Conservation (phyloP, 1,140 invertebrate genomes). For the Brachionus manjavacas region DNA sequence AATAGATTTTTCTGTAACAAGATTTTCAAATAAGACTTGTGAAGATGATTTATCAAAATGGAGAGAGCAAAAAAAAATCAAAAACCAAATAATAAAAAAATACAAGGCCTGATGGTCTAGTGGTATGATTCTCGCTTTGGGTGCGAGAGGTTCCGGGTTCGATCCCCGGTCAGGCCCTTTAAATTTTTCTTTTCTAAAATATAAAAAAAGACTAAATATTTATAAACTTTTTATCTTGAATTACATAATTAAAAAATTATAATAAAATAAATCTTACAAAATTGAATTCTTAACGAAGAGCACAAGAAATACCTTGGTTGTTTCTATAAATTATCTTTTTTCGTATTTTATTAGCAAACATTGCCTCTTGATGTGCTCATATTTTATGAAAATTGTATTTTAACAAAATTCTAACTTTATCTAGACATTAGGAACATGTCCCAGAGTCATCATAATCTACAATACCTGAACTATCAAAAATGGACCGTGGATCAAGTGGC, state of each 20-base stretch:
- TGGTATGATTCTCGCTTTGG: neutral
- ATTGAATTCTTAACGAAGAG: neutral
- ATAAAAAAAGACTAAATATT: neutral
- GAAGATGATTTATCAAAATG: too few relatives aligned
- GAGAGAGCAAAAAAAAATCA: neutral
- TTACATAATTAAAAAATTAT: conserved; percentile 6
- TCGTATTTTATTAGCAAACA: neutral
- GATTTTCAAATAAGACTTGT: too few relatives aligned
- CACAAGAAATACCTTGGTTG: neutral
- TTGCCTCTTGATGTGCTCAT: neutral
- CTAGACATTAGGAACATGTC: neutral
- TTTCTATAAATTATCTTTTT: neutral
- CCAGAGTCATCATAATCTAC: neutral
- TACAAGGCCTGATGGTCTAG: neutral
- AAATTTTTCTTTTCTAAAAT: neutral
- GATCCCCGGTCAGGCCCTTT: neutral
- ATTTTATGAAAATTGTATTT: conserved; percentile 2
- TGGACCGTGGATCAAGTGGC: conserved; percentile 5
- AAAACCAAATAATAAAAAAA: neutral
- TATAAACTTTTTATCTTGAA: neutral
- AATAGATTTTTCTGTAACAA: too few relatives aligned
- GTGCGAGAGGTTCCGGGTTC: neutral
- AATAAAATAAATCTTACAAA: neutral
- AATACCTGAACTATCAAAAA: neutral
- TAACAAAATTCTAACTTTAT: neutral